Evolutionary conservation across 2,797 vertebrate species (phyloP).

Genomic region (Cirrhinus molitorella): DNA sequence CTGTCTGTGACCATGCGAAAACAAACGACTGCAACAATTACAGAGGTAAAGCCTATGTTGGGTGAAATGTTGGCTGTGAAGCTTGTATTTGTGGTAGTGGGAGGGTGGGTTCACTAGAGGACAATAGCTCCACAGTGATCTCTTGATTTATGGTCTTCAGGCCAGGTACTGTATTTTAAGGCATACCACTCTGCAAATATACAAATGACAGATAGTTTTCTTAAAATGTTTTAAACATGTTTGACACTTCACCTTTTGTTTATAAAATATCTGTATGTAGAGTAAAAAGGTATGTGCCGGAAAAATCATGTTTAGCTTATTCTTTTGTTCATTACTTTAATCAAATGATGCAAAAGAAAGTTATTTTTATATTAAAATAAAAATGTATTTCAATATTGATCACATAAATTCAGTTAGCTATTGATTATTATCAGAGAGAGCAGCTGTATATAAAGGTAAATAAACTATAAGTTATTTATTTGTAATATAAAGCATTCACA

Average conservation of each 20-base stretch:
- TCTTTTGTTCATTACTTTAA: not conserved
- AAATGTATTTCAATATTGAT: constrained; percentile 1
- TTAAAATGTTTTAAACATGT: not conserved
- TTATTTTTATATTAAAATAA: not conserved
- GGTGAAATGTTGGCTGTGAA: constrained; percentile 69
- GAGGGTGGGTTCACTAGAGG: constrained; percentile 67
- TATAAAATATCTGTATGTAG: not conserved
- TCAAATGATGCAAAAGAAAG: not conserved
- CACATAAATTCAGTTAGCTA: not conserved
- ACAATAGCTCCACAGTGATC: constrained; percentile 79
- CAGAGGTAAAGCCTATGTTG: constrained; percentile 65
- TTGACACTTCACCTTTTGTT: not conserved
- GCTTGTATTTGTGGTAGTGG: constrained; percentile 35
- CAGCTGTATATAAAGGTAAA: constrained; percentile 1
- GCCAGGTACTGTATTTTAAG: constrained; percentile 76
- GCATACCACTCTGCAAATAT: too few species aligned
- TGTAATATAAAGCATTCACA: constrained; percentile 38
- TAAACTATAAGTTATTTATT: constrained; percentile 27
- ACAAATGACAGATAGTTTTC: not conserved
- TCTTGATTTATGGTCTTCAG: constrained; percentile 81
- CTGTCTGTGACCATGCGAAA: constrained; percentile 68
- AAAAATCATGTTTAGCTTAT: not conserved
- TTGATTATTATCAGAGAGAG: constrained; percentile 11
- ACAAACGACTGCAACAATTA: constrained; percentile 76
- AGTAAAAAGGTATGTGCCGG: not conserved